These are phyloP conservation scores for Bruchidius siliquastri DNA, from an alignment of 2,888 invertebrate species.

Conservation along the genomic window DNA sequence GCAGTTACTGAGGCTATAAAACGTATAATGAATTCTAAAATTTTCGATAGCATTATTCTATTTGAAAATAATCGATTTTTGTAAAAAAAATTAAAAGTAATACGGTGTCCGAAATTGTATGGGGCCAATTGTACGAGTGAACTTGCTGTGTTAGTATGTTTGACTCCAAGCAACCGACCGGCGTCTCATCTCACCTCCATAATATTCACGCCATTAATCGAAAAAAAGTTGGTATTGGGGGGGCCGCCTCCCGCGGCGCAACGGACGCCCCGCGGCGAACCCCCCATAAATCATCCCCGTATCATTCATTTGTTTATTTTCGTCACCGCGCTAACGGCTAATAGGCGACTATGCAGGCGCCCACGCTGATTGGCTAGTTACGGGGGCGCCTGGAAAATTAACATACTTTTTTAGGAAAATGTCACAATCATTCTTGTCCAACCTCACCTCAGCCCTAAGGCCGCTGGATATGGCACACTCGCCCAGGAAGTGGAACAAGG, in stretches of 20 bases:
- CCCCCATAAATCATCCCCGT: slow-evolving; percentile 23
- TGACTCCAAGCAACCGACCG: background rate
- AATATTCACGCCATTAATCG: slow-evolving; percentile 7
- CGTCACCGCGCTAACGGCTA: slow-evolving; percentile 5
- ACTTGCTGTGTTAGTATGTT: no score
- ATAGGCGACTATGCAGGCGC: background rate
- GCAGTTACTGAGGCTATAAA: no score
- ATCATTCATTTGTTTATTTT: slow-evolving; percentile 22
- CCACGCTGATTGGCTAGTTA: background rate
- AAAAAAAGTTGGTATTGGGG: background rate
- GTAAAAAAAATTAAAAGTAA: no score
- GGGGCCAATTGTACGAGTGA: no score
- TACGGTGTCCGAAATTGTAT: no score
- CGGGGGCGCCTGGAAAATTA: background rate
- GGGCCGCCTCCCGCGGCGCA: slow-evolving; percentile 12
- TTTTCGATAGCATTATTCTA: no score
- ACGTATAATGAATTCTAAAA: no score
- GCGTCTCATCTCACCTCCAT: background rate
- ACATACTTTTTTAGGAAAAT: background rate
- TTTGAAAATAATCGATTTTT: no score
- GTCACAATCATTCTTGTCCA: no score
- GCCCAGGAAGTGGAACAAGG: no score
- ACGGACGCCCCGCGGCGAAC: slow-evolving; percentile 18
- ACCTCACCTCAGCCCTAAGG: no score
- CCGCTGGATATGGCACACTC: no score